These are phyloP conservation scores for Mya arenaria DNA, from an alignment of 1,140 invertebrate genomes.

Conservation along the genomic window DNA sequence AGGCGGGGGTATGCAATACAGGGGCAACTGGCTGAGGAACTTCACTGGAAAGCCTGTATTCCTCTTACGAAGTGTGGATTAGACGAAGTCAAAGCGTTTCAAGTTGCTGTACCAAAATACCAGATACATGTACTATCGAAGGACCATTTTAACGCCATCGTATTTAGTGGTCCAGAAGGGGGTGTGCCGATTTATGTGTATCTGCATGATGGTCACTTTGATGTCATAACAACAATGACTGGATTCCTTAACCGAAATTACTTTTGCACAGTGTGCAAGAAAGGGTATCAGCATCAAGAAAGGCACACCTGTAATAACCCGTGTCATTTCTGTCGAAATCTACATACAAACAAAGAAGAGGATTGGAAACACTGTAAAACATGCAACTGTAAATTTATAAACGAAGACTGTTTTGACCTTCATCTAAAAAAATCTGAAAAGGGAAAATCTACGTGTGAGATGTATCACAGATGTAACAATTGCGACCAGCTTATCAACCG, in stretches of 20 bases:
- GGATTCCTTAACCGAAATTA: slow-evolving; percentile 13
- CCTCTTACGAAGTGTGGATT: slow-evolving; percentile 11
- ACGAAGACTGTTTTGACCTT: slow-evolving; percentile 6
- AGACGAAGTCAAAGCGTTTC: slow-evolving; percentile 28
- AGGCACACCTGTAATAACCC: slow-evolving; percentile 28
- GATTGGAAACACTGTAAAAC: slow-evolving; percentile 18
- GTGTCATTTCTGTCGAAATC: slow-evolving; percentile 24
- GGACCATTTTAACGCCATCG: slow-evolving; percentile 33
- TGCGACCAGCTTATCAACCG: background rate
- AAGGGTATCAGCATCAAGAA: slow-evolving; percentile 19
- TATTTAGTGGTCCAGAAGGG: slow-evolving; percentile 24
- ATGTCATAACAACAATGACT: slow-evolving; percentile 15
- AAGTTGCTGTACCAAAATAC: background rate
- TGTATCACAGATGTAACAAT: slow-evolving; percentile 18
- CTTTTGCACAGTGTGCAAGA: slow-evolving; percentile 11
- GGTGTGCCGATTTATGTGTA: slow-evolving; percentile 4
- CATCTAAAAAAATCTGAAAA: slow-evolving; percentile 24
- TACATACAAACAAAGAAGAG: background rate
- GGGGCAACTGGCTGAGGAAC: background rate
- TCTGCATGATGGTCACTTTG: slow-evolving; percentile 18
- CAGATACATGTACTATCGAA: slow-evolving; percentile 1
- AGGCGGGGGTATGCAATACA: background rate
- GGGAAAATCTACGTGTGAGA: slow-evolving; percentile 20
- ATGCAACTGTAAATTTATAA: slow-evolving; percentile 42
- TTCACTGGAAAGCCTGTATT: slow-evolving; percentile 13